These are phyloP conservation scores for Ochropacha duplaris DNA, from an alignment of 2,888 invertebrate genomes.

Conservation along the genomic window DNA sequence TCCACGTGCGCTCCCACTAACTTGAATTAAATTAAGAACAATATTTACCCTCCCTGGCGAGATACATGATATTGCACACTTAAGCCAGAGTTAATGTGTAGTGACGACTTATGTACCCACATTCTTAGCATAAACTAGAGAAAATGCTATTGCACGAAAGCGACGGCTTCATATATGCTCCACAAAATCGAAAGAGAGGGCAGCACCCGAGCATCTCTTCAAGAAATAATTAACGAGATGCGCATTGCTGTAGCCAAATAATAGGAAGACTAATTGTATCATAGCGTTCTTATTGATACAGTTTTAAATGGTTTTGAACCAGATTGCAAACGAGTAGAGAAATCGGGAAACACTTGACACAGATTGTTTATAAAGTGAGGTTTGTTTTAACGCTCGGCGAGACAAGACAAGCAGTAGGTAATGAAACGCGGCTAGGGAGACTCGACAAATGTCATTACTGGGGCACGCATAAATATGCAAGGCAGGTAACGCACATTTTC, in stretches of 20 bases:
- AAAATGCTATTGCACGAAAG: conserved; percentile 40
- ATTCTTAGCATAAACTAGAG: conserved; percentile 66
- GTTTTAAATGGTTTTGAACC: conserved; percentile 50
- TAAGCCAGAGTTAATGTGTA: conserved; percentile 70
- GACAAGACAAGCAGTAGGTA: conserved; percentile 63
- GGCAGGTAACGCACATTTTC: conserved; percentile 83
- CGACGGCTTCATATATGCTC: conserved; percentile 40
- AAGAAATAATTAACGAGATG: conserved; percentile 49
- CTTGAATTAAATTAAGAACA: conserved; percentile 82
- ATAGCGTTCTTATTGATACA: conserved; percentile 51
- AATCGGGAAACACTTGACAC: conserved; percentile 71
- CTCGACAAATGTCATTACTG: conserved; percentile 81
- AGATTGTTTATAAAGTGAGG: conserved; percentile 70
- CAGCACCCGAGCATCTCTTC: conserved; percentile 31
- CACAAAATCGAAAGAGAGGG: conserved; percentile 42
- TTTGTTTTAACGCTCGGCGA: conserved; percentile 59
- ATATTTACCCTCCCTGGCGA: conserved; percentile 75
- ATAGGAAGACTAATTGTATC: conserved; percentile 39
- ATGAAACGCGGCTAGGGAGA: conserved; percentile 68
- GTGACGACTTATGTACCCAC: conserved; percentile 72
- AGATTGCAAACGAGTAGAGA: conserved; percentile 64
- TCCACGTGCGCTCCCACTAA: conserved; percentile 65
- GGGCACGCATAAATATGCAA: conserved; percentile 81
- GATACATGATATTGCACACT: conserved; percentile 79
- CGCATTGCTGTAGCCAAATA: conserved; percentile 47